A percentile compares a stretch with the other conserved stretches of the same genome.
Conservation (phyloP, 1,140 invertebrate genomes). For the Araneus ventricosus region DNA sequence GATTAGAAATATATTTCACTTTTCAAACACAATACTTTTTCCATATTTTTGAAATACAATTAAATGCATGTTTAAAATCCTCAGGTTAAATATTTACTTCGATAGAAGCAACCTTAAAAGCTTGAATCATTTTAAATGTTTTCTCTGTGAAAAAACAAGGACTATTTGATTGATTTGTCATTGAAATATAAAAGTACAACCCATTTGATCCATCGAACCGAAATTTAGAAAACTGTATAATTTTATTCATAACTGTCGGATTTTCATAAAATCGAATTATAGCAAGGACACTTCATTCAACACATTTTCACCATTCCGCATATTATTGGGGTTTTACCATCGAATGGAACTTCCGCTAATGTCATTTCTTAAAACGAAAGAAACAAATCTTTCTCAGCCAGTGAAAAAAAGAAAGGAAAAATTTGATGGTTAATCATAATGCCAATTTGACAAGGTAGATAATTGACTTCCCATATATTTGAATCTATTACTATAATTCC, state of each 20-base stretch:
- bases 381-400: not conserved
- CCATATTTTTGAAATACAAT: too few species aligned
- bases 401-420: not conserved
- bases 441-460: slow-evolving; percentile 1
- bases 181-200: not conserved
- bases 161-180: not conserved
- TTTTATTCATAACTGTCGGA: not conserved
- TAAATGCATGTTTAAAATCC: too few species aligned
- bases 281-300: not conserved
- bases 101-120: too few species aligned
- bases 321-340: not conserved
- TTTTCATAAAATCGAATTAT: not conserved
- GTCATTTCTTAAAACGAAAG: not conserved
- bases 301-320: not conserved
- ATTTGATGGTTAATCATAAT: not conserved
- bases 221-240: not conserved
- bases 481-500: not conserved
- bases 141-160: not conserved
- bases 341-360: not conserved
- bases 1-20: too few species aligned
- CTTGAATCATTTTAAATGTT: too few species aligned
- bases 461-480: not conserved
- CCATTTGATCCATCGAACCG: not conserved
- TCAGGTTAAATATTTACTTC: too few species aligned
- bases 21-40: too few species aligned